Evolutionary conservation across 2,113 vertebrate species (phyloP), one percentile per base, ranked within the genome.

Genomic region (Otolemur garnettii): DNA sequence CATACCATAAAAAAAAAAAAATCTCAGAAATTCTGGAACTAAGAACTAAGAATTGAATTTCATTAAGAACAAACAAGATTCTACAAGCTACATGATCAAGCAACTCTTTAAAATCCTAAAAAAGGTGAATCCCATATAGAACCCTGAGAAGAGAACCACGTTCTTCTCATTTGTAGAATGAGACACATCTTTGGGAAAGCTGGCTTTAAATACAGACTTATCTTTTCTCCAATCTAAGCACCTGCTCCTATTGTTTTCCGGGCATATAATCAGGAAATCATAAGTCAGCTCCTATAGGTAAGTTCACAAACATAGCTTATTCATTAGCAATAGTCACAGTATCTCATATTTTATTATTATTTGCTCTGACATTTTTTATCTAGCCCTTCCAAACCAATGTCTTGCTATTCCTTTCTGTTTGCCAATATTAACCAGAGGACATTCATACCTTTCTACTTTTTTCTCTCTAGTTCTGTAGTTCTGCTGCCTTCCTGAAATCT

Each of bases 91-190:
- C 11, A 30, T 12, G 30, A 57, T 62, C 62, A 60, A 87, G 64
- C 33, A 83, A 90, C 14, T 84, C 57, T 90, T 94, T n/a, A 83
- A 50, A 96, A 91, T 60, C 13, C 68, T 89, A 72, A 35, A n/a
- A 50, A 87, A 72, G 2, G 15, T 79, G 55, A 72, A 69, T 86
- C 13, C 42, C 35, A 21, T 33, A 9, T 7, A 77, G 33, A 7
- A 88, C 21, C 13, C 75, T 89, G 24, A 95, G 33, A n/a, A 82
- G 42, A 57, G 83, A 88, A 90, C 3, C 7, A 69, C 38, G 60
- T 55, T 80, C 45, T 88, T 55, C 59, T 88, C 30, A 88, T 94
- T 33, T 53, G 13, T 42, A 45, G 12, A 64, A 28, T 64, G 62
- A 64, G 24, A 4, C 62, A 64, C 62, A 64, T 24, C 18, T 89